Conservation (phyloP, 2,888 invertebrate species). For the Agriopis aurantiaria region DNA sequence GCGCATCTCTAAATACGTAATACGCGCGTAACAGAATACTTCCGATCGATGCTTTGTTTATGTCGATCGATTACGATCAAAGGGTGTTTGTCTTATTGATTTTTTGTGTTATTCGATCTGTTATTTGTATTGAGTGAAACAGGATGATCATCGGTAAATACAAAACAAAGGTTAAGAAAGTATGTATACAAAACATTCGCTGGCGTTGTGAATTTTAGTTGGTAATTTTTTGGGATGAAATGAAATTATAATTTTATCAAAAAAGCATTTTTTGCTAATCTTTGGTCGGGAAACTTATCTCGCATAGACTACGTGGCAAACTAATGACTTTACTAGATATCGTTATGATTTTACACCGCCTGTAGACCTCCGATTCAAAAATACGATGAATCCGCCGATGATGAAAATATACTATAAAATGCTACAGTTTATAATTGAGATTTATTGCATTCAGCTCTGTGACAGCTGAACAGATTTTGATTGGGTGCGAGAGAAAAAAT, state of each 20-base stretch:
- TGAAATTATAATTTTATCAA: no score
- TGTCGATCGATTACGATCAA: slow-evolving; percentile 55
- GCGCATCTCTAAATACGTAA: slow-evolving; percentile 23
- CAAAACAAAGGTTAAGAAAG: not conserved
- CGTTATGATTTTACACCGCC: no score
- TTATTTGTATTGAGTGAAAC: slow-evolving; percentile 38
- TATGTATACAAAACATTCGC: not conserved
- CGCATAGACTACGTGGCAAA: no score
- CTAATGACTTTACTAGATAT: no score
- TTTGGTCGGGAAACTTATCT: no score
- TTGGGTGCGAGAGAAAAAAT: not conserved
- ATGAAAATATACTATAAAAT: no score
- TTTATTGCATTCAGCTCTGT: not conserved
- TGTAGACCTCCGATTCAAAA: no score
- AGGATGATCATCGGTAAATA: slow-evolving; percentile 35
- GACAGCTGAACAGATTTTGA: not conserved
- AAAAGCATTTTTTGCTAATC: no score
- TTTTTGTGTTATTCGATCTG: slow-evolving; percentile 43
- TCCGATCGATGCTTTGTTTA: slow-evolving; percentile 60
- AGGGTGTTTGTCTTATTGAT: slow-evolving; percentile 43
- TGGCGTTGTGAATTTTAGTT: not conserved
- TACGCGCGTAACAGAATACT: slow-evolving; percentile 52
- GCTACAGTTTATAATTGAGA: no score
- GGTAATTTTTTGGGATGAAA: no score
- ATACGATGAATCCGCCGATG: no score